Conservation (phyloP, 2,888 invertebrate genomes). For the Mimumesa dahlbomi region DNA sequence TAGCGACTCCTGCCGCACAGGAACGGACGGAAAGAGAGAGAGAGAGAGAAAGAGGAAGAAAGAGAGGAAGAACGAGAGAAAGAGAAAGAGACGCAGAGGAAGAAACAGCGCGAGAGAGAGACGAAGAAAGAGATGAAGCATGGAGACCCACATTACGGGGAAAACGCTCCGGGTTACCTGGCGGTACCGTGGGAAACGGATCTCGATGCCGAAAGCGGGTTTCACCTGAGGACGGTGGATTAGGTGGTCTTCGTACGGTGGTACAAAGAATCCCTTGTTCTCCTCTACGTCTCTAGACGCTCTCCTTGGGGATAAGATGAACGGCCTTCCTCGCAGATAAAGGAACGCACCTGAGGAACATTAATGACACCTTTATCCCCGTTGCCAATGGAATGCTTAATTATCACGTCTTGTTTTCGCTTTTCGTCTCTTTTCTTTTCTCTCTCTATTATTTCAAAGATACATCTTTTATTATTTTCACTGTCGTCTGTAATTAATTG, state of each 20-base stretch:
- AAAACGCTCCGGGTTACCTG: constrained; percentile 68
- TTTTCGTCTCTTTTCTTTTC: background rate
- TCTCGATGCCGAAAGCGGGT: constrained; percentile 67
- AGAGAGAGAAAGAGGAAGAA: constrained; percentile 10
- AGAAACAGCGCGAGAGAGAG: background rate
- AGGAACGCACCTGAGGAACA: constrained; percentile 11
- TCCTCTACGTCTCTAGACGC: constrained; percentile 23
- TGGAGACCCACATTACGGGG: constrained; percentile 52
- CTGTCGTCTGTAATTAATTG: no score
- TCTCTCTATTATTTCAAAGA: no score
- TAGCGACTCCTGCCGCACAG: background rate
- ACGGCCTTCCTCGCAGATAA: constrained; percentile 36
- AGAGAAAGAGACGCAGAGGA: constrained; percentile 9
- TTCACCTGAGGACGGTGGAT: constrained; percentile 65
- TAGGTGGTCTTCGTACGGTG: constrained; percentile 48
- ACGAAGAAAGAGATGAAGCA: constrained; percentile 23
- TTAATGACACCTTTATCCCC: constrained; percentile 27
- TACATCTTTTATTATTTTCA: no score
- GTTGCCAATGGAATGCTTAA: background rate
- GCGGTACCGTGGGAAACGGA: constrained; percentile 76
- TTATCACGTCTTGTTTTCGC: constrained; percentile 6
- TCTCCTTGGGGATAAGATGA: constrained; percentile 23
- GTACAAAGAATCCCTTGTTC: constrained; percentile 68
- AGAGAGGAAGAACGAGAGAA: constrained; percentile 1
- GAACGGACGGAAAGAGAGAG: background rate